Percentiles rank a stretch among this genome's conserved stretches.
phyloP scores from a whole-genome alignment of 2,888 invertebrate genomes.

The Ophion obscuratus region DNA sequence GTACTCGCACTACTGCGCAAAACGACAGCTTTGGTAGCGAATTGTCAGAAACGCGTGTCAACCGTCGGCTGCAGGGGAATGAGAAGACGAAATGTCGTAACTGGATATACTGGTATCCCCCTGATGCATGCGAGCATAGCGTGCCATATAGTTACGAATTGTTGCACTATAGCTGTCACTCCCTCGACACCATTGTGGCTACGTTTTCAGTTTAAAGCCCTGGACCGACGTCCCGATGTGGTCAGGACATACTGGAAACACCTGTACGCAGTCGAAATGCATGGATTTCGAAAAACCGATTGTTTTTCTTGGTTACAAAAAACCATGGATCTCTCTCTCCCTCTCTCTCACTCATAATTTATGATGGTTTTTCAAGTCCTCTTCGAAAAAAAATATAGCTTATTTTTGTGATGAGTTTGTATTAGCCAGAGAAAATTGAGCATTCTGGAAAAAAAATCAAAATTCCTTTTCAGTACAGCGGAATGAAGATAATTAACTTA shows the following conservation, averaged over 20 bases:
- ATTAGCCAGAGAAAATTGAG: too few relatives aligned
- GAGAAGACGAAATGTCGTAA: conserved; percentile 49
- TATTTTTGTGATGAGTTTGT: too few relatives aligned
- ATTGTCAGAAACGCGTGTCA: conserved; percentile 50
- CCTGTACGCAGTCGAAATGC: conserved; percentile 11
- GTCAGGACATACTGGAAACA: conserved; percentile 28
- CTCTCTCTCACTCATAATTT: background rate
- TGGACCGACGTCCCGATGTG: conserved; percentile 28
- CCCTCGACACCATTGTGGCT: conserved; percentile 45
- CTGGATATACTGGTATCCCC: conserved; percentile 21
- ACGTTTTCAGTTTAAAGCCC: conserved; percentile 43
- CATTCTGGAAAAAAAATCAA: too few relatives aligned
- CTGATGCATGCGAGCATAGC: conserved; percentile 29
- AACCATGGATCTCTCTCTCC: background rate
- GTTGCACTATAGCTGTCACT: conserved; percentile 33
- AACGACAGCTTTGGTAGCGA: conserved; percentile 38
- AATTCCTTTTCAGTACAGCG: too few relatives aligned
- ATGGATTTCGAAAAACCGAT: background rate
- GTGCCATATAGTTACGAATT: conserved; percentile 37
- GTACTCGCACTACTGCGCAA: background rate
- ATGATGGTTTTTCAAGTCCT: too few relatives aligned
- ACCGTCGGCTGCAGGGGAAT: conserved; percentile 42
- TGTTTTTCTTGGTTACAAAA: conserved; percentile 1
- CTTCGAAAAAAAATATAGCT: too few relatives aligned
- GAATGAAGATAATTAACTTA: too few relatives aligned